Conservation (phyloP, 2,797 vertebrate species). For the Eulemur albifrons region DNA sequence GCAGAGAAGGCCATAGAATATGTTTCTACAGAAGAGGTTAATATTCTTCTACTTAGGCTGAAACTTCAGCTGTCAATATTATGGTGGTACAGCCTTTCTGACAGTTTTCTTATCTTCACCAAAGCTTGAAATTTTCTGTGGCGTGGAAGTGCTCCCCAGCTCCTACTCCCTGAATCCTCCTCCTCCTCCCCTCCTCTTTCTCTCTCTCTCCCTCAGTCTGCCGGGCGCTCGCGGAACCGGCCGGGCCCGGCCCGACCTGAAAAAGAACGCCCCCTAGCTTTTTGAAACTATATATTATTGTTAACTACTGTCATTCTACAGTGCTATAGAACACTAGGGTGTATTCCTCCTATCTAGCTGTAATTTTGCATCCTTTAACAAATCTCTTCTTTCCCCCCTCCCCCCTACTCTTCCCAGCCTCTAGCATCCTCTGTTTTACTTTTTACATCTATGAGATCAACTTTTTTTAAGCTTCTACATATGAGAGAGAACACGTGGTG, state of each 20-base stretch:
- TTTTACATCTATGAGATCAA: not conserved
- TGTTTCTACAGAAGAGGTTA: too few species aligned
- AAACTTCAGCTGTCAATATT: too few species aligned
- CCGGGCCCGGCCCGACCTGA: constrained; percentile 59
- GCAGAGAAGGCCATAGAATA: too few species aligned
- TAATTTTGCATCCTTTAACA: not conserved
- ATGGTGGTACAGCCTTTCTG: too few species aligned
- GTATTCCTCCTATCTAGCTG: not conserved
- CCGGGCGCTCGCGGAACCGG: constrained; percentile 39
- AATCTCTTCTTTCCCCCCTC: not conserved
- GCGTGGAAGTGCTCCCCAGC: constrained; percentile 81
- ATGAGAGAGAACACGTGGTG: not conserved
- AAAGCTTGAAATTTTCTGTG: constrained; percentile 66
- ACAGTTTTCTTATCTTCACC: too few species aligned
- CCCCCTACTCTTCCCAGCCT: not conserved
- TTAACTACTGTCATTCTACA: not conserved
- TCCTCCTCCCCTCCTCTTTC: constrained; percentile 52
- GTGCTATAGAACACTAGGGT: not conserved
- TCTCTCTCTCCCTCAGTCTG: constrained; percentile 69
- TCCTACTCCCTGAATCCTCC: constrained; percentile 79
- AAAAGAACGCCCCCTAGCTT: not conserved
- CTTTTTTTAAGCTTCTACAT: not conserved
- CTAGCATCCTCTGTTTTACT: not conserved
- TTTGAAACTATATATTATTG: not conserved
- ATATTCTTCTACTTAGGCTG: too few species aligned